Conservation (phyloP, 2,113 vertebrate genomes). For the Equus przewalskii region DNA sequence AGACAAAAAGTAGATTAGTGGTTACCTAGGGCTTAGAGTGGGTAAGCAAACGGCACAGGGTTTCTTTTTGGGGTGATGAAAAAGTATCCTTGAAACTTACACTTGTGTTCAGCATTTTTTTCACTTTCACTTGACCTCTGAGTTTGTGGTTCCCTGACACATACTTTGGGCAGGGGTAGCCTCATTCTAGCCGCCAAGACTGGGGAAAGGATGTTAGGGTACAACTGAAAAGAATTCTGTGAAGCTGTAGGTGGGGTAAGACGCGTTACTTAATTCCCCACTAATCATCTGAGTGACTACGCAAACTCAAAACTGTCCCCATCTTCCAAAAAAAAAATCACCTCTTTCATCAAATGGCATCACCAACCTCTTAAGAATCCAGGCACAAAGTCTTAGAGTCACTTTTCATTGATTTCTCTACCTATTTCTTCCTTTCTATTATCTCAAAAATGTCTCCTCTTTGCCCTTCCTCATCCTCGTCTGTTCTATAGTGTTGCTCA, state of each 20-base stretch:
- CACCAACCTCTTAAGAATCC: background rate
- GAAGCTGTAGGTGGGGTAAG: background rate
- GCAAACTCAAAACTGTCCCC: background rate
- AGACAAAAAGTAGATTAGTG: background rate
- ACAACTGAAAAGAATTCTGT: background rate
- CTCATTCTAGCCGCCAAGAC: background rate
- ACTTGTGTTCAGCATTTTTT: background rate
- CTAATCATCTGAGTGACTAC: background rate
- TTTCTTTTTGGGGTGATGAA: background rate
- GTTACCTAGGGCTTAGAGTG: background rate
- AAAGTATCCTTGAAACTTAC: background rate
- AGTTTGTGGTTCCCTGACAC: background rate
- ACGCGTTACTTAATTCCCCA: background rate
- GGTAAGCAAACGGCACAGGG: background rate
- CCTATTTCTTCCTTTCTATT: background rate
- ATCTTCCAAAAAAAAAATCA: background rate
- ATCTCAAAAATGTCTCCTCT: background rate
- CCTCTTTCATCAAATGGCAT: background rate
- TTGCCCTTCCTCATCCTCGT: background rate
- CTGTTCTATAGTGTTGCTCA: background rate
- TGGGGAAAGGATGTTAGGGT: background rate
- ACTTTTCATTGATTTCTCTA: background rate
- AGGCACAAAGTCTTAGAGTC: background rate
- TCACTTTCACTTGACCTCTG: background rate
- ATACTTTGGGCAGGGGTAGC: background rate